These are phyloP conservation scores for Archegozetes longisetosus DNA, from an alignment of 1,140 invertebrate species.

Conservation along the genomic window DNA sequence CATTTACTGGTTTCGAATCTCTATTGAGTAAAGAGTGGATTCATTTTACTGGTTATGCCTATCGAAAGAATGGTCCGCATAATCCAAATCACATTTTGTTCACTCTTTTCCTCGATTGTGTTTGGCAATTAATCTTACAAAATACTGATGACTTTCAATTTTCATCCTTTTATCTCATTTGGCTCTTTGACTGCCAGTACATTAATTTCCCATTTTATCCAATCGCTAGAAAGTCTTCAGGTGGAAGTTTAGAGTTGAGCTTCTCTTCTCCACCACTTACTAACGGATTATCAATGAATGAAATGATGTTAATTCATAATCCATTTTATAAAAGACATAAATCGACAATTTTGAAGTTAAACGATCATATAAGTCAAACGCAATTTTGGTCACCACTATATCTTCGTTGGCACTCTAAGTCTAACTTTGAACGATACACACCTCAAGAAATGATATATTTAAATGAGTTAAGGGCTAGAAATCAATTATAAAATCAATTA, in stretches of 20 bases:
- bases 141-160: constrained; percentile 77
- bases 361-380: constrained; percentile 7
- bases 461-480: neutral
- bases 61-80: neutral
- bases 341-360: neutral
- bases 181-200: constrained; percentile 58
- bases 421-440: neutral
- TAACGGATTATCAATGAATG: neutral
- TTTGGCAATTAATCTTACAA: constrained; percentile 76
- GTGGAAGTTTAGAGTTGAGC: neutral
- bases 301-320: constrained; percentile 5
- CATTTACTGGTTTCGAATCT: constrained; percentile 72
- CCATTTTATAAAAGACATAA: constrained; percentile 8
- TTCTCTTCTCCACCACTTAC: neutral
- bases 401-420: constrained; percentile 13
- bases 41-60: constrained; percentile 42
- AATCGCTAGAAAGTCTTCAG: neutral
- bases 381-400: constrained; percentile 14
- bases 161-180: constrained; percentile 76
- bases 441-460: neutral
- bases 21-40: constrained; percentile 90
- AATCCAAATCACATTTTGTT: constrained; percentile 12
- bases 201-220: neutral
- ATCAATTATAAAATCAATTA: neutral
- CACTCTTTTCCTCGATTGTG: constrained; percentile 68